Base-by-base conservation (phyloP, 2,888 invertebrate genomes). In the Linnaemya tessellans region DNA sequence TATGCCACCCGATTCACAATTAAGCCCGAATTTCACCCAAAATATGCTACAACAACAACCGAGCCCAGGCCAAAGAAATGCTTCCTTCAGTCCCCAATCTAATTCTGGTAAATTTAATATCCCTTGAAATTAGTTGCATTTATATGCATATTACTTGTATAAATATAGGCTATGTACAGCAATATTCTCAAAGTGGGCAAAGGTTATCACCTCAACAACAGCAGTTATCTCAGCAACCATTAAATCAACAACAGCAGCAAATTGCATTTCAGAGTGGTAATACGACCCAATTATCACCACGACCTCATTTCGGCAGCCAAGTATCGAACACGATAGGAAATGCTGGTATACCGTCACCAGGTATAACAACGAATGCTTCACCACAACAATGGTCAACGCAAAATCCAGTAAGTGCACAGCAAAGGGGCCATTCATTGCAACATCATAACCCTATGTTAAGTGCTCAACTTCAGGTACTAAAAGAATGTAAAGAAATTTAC, bases 381-480 rank as follows among this genome's bases (percentile, higher is more conserved):
- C 86, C 88, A 15, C 88, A 91, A 84, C 88, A 91, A 88, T 87
- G 89, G 90, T 65, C 87, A 67, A 88, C 70, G 86, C 88, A 85
- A 86, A 70, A 90, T 88, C 43, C 87, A 70, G 56, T 80, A 75
- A 88, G 73, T 82, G 81, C 80, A 9, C 84, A 84, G 84, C 89
- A 87, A 79, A 88, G 75, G 80, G 91, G 86, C 11, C 89, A 96
- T 88, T 94, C 95, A 80, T 93, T 95, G 83, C 96, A 96, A 89
- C 96, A 96, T 92, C 96, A 97, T 92, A 97, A 97, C 93, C 97
- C 97, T 41, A 97, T 98, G 97, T 94, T 98, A 89, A 96, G 96
- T 93, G 96, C 96, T 88, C 97, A 97, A 93, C 93, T 97, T 89
- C 96, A 96, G 91, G 96, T 96, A 93, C 94, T 30, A 15, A 49